Conservation (phyloP, 1,140 invertebrate species). For the Tetragonula clypearis region DNA sequence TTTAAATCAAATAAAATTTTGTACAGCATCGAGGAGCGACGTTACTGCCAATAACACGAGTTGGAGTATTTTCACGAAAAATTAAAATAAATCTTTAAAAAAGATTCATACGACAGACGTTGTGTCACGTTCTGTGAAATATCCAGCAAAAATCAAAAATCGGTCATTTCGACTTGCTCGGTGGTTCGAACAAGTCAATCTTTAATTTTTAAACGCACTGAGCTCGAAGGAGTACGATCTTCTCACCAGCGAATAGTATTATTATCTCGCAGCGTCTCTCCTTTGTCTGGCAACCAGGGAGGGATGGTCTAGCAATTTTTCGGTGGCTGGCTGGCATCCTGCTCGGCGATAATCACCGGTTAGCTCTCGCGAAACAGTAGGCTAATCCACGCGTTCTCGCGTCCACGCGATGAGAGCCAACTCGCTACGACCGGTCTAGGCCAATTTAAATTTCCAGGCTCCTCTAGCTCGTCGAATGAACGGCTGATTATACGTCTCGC, state of each 20-base stretch:
- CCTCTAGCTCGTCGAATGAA: conserved; percentile 54
- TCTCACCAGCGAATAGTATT: not conserved
- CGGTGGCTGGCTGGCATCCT: conserved; percentile 74
- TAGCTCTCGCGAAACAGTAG: conserved; percentile 60
- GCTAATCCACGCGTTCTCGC: conserved; percentile 58
- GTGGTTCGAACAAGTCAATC: no score
- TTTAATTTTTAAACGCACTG: no score
- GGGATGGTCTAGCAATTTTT: conserved; percentile 71
- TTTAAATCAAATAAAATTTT: no score
- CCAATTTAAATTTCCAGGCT: conserved; percentile 76
- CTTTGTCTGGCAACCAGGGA: not conserved
- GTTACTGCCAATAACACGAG: no score
- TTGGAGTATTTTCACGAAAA: no score
- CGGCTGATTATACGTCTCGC: conserved; percentile 62
- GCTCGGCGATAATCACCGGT: conserved; percentile 73
- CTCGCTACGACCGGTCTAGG: conserved; percentile 63
- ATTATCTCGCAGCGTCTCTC: not conserved
- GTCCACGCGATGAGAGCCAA: conserved; percentile 17
- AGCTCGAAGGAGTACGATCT: no score
- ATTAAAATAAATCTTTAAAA: no score
- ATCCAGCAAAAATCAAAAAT: no score
- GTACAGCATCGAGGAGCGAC: no score
- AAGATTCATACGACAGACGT: no score
- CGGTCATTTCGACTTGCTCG: no score
- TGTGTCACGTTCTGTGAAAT: no score